Evolutionary conservation across 1,140 invertebrate genomes (phyloP).

Genomic region (Zaprionus taronus): DNA sequence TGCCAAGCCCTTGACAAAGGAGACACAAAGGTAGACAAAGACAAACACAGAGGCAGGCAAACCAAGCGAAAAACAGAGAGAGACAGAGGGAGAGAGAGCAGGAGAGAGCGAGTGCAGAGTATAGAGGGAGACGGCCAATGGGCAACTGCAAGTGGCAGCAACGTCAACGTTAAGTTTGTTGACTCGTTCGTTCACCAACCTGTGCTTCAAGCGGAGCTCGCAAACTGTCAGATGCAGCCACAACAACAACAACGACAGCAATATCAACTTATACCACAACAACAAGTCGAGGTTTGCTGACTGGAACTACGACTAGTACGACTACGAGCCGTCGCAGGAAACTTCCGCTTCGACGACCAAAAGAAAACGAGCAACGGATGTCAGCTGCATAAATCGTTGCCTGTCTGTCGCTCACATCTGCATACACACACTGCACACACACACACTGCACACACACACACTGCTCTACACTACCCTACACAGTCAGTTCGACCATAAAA

Average conservation of each 20-base stretch:
- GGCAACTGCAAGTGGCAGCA: constrained; percentile 46
- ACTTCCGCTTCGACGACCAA: constrained; percentile 64
- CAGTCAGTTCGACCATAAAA: constrained; percentile 72
- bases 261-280: constrained; percentile 23
- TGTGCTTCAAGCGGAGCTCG: constrained; percentile 58
- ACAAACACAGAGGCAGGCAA: not conserved
- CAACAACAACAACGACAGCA: constrained; percentile 43
- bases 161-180: constrained; percentile 78
- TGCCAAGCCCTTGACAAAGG: constrained; percentile 39
- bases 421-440: constrained; percentile 26
- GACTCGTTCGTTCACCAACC: constrained; percentile 73
- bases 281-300: constrained; percentile 1
- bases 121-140: constrained; percentile 10
- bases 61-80: not conserved
- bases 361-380: constrained; percentile 72
- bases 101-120: not conserved
- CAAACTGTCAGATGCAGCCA: constrained; percentile 37
- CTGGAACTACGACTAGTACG: constrained; percentile 22
- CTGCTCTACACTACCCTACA: constrained; percentile 17
- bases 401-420: constrained; percentile 39
- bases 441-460: constrained; percentile 20
- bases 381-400: constrained; percentile 79
- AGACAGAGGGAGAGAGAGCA: not conserved
- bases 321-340: constrained; percentile 57
- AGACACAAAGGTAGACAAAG: constrained; percentile 7